These are phyloP conservation scores for Crocallis elinguaria DNA, from an alignment of 2,888 invertebrate species.

Conservation along the genomic window DNA sequence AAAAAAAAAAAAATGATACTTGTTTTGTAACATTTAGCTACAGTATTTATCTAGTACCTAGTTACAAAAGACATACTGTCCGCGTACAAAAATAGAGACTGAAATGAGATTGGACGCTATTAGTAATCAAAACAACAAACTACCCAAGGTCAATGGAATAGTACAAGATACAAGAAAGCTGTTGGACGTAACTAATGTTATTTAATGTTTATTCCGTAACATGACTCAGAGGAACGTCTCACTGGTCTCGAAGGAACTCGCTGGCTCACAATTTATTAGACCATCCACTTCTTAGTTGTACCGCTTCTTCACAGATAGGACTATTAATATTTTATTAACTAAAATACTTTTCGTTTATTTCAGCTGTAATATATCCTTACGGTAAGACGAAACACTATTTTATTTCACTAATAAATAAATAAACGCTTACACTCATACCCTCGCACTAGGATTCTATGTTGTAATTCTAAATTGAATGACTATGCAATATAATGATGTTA, in stretches of 20 bases:
- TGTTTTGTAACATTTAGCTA: no score
- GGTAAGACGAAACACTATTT: no score
- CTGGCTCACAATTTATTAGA: slow-evolving; percentile 19
- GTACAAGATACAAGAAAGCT: slow-evolving; percentile 9
- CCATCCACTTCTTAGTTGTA: neutral
- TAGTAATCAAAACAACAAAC: neutral
- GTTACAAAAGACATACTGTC: no score
- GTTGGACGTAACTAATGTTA: slow-evolving; percentile 3
- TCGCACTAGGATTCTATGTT: no score
- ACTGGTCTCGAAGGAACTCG: slow-evolving; percentile 17
- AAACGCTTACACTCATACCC: no score
- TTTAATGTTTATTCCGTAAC: slow-evolving; percentile 9
- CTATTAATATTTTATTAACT: slow-evolving; percentile 13
- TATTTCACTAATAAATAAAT: no score
- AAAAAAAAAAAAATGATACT: no score
- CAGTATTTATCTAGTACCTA: no score
- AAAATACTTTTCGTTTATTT: slow-evolving; percentile 2
- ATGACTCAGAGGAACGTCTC: slow-evolving; percentile 16
- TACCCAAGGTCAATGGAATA: slow-evolving; percentile 13
- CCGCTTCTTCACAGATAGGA: neutral
- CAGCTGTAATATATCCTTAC: no score
- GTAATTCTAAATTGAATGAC: no score
- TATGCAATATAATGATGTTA: no score
- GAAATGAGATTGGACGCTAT: neutral
- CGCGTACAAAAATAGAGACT: no score